These are phyloP conservation scores for Encarsia formosa DNA, from an alignment of 2,888 invertebrate genomes.

Conservation along the genomic window DNA sequence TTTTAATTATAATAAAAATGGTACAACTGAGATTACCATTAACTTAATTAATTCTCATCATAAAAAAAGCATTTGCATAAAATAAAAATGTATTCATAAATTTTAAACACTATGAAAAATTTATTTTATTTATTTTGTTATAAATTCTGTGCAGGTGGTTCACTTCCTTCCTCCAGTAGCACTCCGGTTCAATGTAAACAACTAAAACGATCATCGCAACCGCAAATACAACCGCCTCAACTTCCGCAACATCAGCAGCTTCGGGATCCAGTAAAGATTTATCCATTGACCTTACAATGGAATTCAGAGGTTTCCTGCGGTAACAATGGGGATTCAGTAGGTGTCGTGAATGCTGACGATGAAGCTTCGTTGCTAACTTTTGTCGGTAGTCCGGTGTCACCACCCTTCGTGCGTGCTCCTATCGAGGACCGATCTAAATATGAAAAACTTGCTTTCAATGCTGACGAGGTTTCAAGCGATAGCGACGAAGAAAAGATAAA, in stretches of 20 bases:
- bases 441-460: slow-evolving; percentile 66
- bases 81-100: too few species aligned
- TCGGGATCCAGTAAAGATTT: slow-evolving; percentile 24
- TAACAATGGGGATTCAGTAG: slow-evolving; percentile 29
- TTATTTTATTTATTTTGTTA: too few species aligned
- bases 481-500: slow-evolving; percentile 47
- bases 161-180: too few species aligned
- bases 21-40: too few species aligned
- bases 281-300: slow-evolving; percentile 35
- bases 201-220: not conserved
- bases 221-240: not conserved
- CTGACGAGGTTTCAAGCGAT: slow-evolving; percentile 56
- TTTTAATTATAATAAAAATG: too few species aligned
- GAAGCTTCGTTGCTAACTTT: slow-evolving; percentile 49
- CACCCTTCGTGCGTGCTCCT: slow-evolving; percentile 61
- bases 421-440: slow-evolving; percentile 72
- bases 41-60: too few species aligned
- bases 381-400: slow-evolving; percentile 41
- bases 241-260: too few species aligned
- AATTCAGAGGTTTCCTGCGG: slow-evolving; percentile 30
- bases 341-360: slow-evolving; percentile 41
- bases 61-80: too few species aligned
- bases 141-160: not conserved
- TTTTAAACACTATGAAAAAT: too few species aligned
- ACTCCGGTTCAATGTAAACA: not conserved